Evolutionary conservation across 2,888 invertebrate species (phyloP), one percentile per base, ranked within the genome.

Genomic region (Gastrophysa polygoni): DNA sequence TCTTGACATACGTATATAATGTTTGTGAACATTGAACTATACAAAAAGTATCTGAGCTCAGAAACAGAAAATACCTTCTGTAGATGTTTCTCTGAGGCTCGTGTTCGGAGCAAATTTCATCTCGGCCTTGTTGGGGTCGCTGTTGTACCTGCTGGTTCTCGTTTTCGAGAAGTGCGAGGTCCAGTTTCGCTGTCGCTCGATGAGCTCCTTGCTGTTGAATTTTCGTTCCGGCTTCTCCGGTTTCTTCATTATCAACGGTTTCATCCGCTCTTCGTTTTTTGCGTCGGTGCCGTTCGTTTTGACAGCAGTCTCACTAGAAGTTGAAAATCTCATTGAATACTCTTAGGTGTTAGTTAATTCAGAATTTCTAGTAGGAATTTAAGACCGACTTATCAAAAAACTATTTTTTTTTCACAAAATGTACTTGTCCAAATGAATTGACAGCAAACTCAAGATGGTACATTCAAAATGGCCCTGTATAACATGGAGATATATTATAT

Each of bases 161-260:
- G 90, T 86, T 83, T 92, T 93, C 63, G 91, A 91, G 80, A 94
- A 95, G 82, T 93, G 94, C 64, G 93, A 91, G 28, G 94, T 94
- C 95, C 94, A 95, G 82, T 95, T 95, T 77, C 91, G 90, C 78
- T 94, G 95, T 75, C 94, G 93, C 81, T 93, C 94, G 71, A 95
- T 95, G 58, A 94, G 83, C 80, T 95, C 93, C 71, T 93, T 91
- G 66, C 92, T 92, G 74, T 88, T 90, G 73, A 92, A 90, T 75
- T 91, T 89, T 59, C 92, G 84, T 78, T 93, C 93, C 2, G 93
- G 92, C 80, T 93, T 92, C 74, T 93, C 92, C 0, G 92, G 92
- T 78, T 91, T 92, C 55, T 71, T 76, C 75, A 75, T 73, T 29
- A 77, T 57, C n/a, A 62, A 66, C 7, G 78, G 76, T 71, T 77